phyloP scores from a whole-genome alignment of 2,797 vertebrate species.

The Phrynocephalus vlangalii region DNA sequence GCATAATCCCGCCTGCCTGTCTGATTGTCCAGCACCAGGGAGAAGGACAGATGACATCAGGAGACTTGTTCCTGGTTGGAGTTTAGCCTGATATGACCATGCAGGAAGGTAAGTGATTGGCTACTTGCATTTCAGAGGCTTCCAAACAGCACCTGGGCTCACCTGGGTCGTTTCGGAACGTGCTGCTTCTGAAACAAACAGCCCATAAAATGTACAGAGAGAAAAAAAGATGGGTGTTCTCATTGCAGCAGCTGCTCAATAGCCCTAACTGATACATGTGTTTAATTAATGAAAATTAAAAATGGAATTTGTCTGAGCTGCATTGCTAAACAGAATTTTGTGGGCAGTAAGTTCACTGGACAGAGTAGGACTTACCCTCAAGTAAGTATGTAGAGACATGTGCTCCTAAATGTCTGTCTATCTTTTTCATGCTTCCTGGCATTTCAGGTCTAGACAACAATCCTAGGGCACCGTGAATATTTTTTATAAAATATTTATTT shows the following conservation, averaged over 20 bases:
- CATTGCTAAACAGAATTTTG: background rate
- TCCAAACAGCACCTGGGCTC: no score
- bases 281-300: background rate
- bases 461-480: no score
- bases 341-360: background rate
- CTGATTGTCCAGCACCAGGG: no score
- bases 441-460: background rate
- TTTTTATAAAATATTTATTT: background rate
- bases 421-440: background rate
- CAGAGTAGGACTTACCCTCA: background rate
- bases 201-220: background rate
- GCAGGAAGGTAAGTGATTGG: no score
- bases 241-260: background rate
- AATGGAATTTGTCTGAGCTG: background rate
- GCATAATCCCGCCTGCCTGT: no score
- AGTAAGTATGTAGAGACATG: background rate
- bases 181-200: background rate
- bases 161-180: no score
- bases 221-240: background rate
- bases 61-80: no score
- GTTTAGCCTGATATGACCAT: no score
- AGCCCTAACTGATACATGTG: background rate
- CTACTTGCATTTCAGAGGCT: no score
- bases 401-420: background rate
- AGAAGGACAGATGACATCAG: no score